Evolutionary conservation across 2,888 invertebrate species (phyloP).

Genomic region (Microctonus hyperodae): DNA sequence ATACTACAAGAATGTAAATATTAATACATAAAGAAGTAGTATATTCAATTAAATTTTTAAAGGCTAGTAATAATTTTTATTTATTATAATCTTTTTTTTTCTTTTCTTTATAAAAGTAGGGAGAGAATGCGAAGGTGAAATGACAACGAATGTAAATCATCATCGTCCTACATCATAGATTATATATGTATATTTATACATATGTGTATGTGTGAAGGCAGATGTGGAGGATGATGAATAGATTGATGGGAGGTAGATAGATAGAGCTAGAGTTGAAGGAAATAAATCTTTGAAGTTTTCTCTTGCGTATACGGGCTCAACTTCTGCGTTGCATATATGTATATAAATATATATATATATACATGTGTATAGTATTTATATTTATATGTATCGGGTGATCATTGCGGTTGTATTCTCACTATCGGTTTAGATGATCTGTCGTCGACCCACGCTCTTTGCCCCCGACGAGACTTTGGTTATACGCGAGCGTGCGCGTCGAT

Average conservation of each 20-base stretch:
- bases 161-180: slow-evolving; percentile 31
- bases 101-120: neutral
- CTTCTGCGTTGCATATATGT: neutral
- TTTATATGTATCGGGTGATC: neutral
- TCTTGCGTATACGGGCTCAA: slow-evolving; percentile 19
- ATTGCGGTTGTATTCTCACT: slow-evolving; percentile 16
- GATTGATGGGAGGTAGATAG: slow-evolving; percentile 34
- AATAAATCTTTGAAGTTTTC: slow-evolving; percentile 31
- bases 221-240: slow-evolving; percentile 28
- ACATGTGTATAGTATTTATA: neutral
- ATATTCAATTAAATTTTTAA: neutral
- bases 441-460: slow-evolving; percentile 40
- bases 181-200: neutral
- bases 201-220: slow-evolving; percentile 26
- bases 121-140: slow-evolving; percentile 19
- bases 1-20: neutral
- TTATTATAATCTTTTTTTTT: neutral
- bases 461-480: slow-evolving; percentile 26
- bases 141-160: slow-evolving; percentile 28
- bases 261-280: slow-evolving; percentile 24
- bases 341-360: neutral
- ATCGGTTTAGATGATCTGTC: slow-evolving; percentile 45
- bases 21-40: neutral
- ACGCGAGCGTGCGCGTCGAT: slow-evolving; percentile 18
- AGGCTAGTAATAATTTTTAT: neutral